Conservation (phyloP, 2,113 vertebrate species). For the Hippocampus abdominalis region DNA sequence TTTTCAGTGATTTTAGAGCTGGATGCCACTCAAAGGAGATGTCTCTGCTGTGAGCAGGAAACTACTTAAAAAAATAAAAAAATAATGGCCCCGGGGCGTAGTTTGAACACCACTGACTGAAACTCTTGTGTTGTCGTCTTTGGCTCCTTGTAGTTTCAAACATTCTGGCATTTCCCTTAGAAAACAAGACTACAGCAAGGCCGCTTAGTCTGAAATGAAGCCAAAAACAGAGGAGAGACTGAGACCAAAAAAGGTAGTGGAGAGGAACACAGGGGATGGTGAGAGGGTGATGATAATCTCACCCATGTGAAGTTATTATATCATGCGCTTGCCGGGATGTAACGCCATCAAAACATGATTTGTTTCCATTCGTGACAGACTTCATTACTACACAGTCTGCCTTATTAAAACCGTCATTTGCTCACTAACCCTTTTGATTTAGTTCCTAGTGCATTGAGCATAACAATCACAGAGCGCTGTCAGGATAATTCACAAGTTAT, state of each 20-base stretch:
- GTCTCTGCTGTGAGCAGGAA: too few relatives aligned
- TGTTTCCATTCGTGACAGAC: not conserved
- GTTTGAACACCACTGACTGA: not conserved
- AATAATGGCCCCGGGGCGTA: not conserved
- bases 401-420: not conserved
- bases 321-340: slow-evolving; percentile 12
- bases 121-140: not conserved
- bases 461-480: not conserved
- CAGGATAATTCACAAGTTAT: not conserved
- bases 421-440: not conserved
- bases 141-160: slow-evolving; percentile 34
- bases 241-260: slow-evolving; percentile 56
- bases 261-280: slow-evolving; percentile 19
- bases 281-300: slow-evolving; percentile 19
- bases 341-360: not conserved
- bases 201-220: slow-evolving; percentile 31
- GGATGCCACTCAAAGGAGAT: not conserved
- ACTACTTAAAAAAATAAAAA: too few relatives aligned
- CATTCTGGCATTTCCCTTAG: slow-evolving; percentile 44
- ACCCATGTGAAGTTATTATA: slow-evolving; percentile 29
- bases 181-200: slow-evolving; percentile 42
- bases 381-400: not conserved
- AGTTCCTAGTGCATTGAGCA: not conserved
- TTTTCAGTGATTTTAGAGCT: not conserved
- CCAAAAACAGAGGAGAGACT: slow-evolving; percentile 44